Evolutionary conservation across 2,888 invertebrate species (phyloP).

Genomic region (Archaeoteleia sp.): DNA sequence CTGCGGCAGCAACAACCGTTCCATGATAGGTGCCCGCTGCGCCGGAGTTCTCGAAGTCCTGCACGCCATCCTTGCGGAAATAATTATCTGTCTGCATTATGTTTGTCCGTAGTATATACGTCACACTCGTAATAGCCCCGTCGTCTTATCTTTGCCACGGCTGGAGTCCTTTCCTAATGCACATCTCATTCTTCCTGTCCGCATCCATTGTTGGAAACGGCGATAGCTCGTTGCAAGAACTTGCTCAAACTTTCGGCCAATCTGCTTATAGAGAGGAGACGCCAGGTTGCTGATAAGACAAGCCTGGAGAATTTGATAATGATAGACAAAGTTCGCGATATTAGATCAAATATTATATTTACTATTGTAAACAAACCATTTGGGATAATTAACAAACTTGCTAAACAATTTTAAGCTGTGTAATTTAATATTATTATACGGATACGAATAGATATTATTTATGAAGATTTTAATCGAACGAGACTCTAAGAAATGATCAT

Average conservation of each 20-base stretch:
- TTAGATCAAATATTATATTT: slow-evolving; percentile 1
- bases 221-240: slow-evolving; percentile 15
- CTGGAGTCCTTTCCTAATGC: slow-evolving; percentile 32
- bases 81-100: slow-evolving; percentile 59
- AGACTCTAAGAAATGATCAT: too few species aligned
- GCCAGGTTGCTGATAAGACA: slow-evolving; percentile 1
- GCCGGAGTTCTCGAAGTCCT: slow-evolving; percentile 42
- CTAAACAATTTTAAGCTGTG: too few species aligned
- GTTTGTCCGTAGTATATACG: slow-evolving; percentile 27
- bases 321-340: slow-evolving; percentile 4
- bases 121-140: slow-evolving; percentile 26
- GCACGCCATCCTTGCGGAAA: slow-evolving; percentile 50
- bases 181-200: slow-evolving; percentile 21
- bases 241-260: slow-evolving; percentile 16
- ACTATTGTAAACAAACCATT: too few species aligned
- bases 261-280: background rate
- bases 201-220: slow-evolving; percentile 23
- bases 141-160: slow-evolving; percentile 33
- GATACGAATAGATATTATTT: too few species aligned
- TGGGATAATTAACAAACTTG: background rate
- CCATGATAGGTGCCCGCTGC: slow-evolving; percentile 22
- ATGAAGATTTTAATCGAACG: too few species aligned
- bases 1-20: slow-evolving; percentile 45
- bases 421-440: too few species aligned
- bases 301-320: background rate